A percentile compares a stretch with the other conserved stretches of the same genome.
Conservation (phyloP, 2,888 invertebrate genomes). For the Plagiodera versicolora region DNA sequence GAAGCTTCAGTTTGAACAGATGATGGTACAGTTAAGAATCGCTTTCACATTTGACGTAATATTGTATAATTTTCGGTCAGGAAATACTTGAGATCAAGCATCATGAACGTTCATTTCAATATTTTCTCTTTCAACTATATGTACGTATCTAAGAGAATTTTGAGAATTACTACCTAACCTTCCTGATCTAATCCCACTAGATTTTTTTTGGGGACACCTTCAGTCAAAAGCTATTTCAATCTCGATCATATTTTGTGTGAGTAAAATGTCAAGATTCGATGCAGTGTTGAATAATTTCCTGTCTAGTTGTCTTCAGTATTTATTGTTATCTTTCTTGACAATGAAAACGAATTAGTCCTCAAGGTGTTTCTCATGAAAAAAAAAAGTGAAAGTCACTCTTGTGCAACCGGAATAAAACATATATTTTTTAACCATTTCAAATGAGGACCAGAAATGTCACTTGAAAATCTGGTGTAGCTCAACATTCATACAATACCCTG, state of each 20-base stretch:
- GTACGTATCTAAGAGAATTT: too few relatives aligned
- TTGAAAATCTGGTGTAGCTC: too few relatives aligned
- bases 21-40: not conserved
- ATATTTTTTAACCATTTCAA: not conserved
- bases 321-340: conserved; percentile 17
- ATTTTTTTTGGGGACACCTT: too few relatives aligned
- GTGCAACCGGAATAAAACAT: not conserved
- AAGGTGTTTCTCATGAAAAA: conserved; percentile 19
- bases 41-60: not conserved
- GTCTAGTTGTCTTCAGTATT: conserved; percentile 9
- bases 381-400: conserved; percentile 17
- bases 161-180: too few relatives aligned
- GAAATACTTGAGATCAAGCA: too few relatives aligned
- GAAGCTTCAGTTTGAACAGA: not conserved
- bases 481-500: too few relatives aligned
- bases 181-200: too few relatives aligned
- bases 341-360: conserved; percentile 20
- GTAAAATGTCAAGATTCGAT: not conserved
- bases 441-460: not conserved
- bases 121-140: too few relatives aligned
- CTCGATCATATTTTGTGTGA: too few relatives aligned
- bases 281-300: conserved; percentile 12
- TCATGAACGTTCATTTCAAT: too few relatives aligned
- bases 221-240: too few relatives aligned
- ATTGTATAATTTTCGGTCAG: too few relatives aligned